Evolutionary conservation across 35 echinoderm and acorn worm genomes (phyloP), one percentile per base, ranked within the genome.

Genomic region (Chiridota heheva): DNA sequence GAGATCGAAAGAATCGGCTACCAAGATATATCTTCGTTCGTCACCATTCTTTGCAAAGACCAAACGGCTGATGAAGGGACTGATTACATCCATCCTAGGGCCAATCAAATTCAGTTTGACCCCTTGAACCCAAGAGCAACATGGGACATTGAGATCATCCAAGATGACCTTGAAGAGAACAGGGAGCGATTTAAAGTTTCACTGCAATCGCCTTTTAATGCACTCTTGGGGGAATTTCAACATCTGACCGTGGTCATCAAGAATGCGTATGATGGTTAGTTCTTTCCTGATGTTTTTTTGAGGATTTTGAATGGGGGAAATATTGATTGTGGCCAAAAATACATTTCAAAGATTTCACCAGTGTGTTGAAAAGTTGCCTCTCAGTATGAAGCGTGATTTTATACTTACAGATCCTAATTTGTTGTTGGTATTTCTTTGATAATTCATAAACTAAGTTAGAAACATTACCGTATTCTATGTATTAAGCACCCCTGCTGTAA

Each of bases 31-130:
- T 98, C 95, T 2, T 98, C 95, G 18, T 98, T 98, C 58, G 86
- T 98, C 40, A 62, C 49, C 39, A 69, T 98, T 10, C 60, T 66
- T 6, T 39, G 76, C 2, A 40, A 73, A 7, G 84, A 91, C 40
- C 44, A 85, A 40, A 88, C 89, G 31, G 95, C 95, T 67, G 69
- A 15, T 33, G 26, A 31, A 17, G 85, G 84, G 15, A 42, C 55
- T 26, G 95, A 98, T 55, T 98, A 84, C 37, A 20, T 65, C 10
- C 62, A 84, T 2, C 70, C 77, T 46, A 51, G 89, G 25, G 80
- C 89, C 17, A 83, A 69, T 12, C 89, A 88, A 41, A 71, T 98
- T 35, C 95, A 98, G 85, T 89, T 98, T 68, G 95, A 98, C 67
- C 95, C 95, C 0, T 82, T 73, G 10, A 70, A 88, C 24, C 55